These are phyloP conservation scores for Polypedilum pembai DNA, from an alignment of 1,140 invertebrate species.

Conservation along the genomic window DNA sequence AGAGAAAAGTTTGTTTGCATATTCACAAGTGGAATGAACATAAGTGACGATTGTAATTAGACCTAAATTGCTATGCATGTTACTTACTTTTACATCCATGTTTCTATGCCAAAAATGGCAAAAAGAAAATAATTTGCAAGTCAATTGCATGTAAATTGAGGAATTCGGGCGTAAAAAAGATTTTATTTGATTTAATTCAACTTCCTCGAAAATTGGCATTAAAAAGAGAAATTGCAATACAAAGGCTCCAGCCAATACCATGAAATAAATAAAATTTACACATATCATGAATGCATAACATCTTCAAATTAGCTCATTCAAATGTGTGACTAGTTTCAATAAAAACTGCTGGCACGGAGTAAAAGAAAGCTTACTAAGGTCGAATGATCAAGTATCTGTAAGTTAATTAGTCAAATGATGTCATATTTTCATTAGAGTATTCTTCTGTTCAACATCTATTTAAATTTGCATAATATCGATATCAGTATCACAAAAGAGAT, in stretches of 20 bases:
- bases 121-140: neutral
- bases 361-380: no score
- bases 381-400: neutral
- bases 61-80: neutral
- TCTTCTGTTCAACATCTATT: neutral
- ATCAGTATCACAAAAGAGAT: neutral
- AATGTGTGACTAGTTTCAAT: no score
- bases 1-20: neutral
- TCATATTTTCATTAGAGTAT: neutral
- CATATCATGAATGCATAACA: slow-evolving; percentile 15
- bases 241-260: neutral
- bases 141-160: slow-evolving; percentile 5
- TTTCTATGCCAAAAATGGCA: neutral
- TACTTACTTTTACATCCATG: neutral
- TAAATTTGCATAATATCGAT: neutral
- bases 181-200: neutral
- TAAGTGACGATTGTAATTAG: slow-evolving; percentile 11
- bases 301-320: neutral
- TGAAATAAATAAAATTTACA: no score
- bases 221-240: slow-evolving; percentile 18
- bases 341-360: no score
- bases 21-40: neutral
- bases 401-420: neutral
- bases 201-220: neutral
- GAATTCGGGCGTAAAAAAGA: slow-evolving; percentile 11